A percentile compares a stretch with the other conserved stretches of the same genome.
Conservation (phyloP, 2,113 vertebrate species). For the Dicrurus megarhynchus region DNA sequence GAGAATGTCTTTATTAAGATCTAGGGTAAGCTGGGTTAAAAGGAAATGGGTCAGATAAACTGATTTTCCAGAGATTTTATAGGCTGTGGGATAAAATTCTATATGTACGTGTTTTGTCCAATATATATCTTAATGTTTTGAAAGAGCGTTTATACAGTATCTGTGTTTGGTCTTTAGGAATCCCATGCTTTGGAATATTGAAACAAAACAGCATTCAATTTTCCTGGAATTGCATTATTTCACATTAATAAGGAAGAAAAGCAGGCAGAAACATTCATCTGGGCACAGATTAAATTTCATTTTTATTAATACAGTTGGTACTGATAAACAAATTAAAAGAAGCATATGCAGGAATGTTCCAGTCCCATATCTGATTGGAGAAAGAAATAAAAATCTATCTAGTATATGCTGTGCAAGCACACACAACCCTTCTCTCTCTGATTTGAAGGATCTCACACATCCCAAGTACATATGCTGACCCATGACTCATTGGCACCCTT, state of each 20-base stretch:
- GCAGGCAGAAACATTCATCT: background rate
- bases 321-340: background rate
- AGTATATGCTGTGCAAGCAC: background rate
- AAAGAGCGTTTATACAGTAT: background rate
- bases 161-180: background rate
- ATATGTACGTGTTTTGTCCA: background rate
- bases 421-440: background rate
- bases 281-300: background rate
- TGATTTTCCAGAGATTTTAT: background rate
- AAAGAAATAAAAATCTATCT: background rate
- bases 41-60: background rate
- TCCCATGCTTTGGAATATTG: background rate
- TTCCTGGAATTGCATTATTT: background rate
- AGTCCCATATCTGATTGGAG: background rate
- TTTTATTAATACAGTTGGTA: background rate
- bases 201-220: background rate
- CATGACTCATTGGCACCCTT: background rate
- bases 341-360: background rate
- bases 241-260: background rate
- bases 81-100: background rate
- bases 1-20: conserved; percentile 40
- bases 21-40: background rate
- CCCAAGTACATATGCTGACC: background rate
- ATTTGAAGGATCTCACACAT: background rate
- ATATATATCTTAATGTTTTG: background rate